Evolutionary conservation across 2,797 vertebrate species (phyloP).

Genomic region (Eidolon dupreanum): DNA sequence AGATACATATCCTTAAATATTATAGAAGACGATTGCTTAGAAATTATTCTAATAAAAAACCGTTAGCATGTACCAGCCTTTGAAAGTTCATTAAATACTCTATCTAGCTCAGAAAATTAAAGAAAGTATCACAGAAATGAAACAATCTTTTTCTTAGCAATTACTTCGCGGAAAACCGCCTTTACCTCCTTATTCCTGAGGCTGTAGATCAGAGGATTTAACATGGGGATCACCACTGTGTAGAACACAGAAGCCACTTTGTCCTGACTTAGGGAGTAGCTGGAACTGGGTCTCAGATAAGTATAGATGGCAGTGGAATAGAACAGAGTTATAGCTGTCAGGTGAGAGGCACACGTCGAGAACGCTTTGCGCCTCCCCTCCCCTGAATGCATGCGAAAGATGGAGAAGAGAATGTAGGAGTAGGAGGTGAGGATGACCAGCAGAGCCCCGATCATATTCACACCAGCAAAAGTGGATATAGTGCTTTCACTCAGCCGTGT

Average conservation of each 20-base stretch:
- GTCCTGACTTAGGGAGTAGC: conserved; percentile 13
- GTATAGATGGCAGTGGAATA: conserved; percentile 46
- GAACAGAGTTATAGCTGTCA: conserved; percentile 56
- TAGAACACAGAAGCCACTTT: conserved; percentile 61
- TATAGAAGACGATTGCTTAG: background rate
- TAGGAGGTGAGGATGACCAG: conserved; percentile 52
- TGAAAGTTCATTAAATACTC: background rate
- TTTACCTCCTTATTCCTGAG: conserved; percentile 69
- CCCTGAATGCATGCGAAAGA: background rate
- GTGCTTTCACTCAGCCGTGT: background rate
- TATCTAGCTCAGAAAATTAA: background rate
- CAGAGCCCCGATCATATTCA: background rate
- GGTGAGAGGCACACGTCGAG: conserved; percentile 54
- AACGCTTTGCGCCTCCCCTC: conserved; percentile 29
- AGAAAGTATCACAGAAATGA: background rate
- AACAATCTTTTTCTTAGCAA: background rate
- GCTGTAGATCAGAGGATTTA: conserved; percentile 68
- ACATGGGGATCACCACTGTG: conserved; percentile 57
- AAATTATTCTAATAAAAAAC: background rate
- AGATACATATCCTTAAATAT: no score
- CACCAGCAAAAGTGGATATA: background rate
- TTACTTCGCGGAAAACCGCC: background rate
- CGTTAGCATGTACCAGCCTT: fast-evolving
- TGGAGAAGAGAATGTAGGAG: conserved; percentile 37
- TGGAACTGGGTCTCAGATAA: conserved; percentile 58